phyloP scores from a whole-genome alignment of 2,113 vertebrate species.

The Zingel zingel region DNA sequence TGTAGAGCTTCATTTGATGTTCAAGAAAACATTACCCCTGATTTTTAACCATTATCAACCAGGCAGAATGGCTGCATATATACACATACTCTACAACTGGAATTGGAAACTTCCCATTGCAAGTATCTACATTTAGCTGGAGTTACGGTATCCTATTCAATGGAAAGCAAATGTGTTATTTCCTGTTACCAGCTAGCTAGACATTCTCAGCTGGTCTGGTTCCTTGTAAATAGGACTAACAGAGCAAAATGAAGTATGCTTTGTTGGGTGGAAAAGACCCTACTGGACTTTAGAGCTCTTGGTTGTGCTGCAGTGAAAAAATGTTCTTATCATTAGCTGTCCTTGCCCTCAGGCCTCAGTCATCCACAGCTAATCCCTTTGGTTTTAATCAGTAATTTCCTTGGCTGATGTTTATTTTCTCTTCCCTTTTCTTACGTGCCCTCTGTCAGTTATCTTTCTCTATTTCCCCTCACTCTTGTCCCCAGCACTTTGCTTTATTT shows the following conservation, averaged over 20 bases:
- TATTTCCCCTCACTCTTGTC: background rate
- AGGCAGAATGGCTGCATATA: background rate
- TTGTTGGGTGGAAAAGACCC: constrained; percentile 26
- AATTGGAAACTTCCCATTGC: background rate
- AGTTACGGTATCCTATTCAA: background rate
- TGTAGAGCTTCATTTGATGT: constrained; percentile 39
- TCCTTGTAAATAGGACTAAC: background rate
- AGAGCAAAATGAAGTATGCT: background rate
- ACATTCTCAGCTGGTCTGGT: background rate
- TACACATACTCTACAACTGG: background rate
- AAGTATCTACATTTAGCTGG: background rate
- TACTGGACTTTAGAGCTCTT: constrained; percentile 33
- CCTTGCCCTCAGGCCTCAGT: constrained; percentile 49
- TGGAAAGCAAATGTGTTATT: background rate
- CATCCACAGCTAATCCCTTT: constrained; percentile 69
- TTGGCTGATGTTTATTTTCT: constrained; percentile 46
- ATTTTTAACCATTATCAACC: background rate
- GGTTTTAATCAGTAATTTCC: constrained; percentile 65
- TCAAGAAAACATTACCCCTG: constrained; percentile 14
- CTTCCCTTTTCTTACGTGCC: constrained; percentile 14
- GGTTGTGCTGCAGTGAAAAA: constrained; percentile 34
- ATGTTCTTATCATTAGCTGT: constrained; percentile 50
- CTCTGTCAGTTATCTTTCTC: constrained; percentile 29
- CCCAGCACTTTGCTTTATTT: background rate
- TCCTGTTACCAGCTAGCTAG: background rate